Percentiles rank a stretch among this genome's conserved stretches.
These are phyloP conservation scores for Thymelicus lineola DNA, from an alignment of 2,888 invertebrate genomes.

Conservation along the genomic window DNA sequence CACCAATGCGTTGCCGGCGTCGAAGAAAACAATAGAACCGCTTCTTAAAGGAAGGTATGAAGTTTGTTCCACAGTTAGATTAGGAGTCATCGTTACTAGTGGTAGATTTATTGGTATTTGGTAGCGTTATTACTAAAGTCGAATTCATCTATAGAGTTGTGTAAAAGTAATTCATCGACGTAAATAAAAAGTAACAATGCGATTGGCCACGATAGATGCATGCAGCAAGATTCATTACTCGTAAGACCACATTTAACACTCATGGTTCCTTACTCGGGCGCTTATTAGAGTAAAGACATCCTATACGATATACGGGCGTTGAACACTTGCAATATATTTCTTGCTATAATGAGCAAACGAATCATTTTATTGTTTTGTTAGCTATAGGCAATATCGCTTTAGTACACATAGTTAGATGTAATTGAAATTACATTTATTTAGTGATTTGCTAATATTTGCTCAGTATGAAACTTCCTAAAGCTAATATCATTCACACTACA, in stretches of 20 bases:
- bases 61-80: too few relatives aligned
- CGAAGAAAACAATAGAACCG: too few relatives aligned
- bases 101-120: too few relatives aligned
- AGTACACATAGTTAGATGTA: too few relatives aligned
- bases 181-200: too few relatives aligned
- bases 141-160: too few relatives aligned
- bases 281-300: slow-evolving; percentile 23
- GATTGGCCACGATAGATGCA: slow-evolving; percentile 8
- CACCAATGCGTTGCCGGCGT: too few relatives aligned
- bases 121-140: too few relatives aligned
- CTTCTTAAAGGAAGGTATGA: too few relatives aligned
- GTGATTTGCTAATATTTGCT: background rate
- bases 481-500: slow-evolving; percentile 9
- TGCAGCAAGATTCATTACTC: slow-evolving; percentile 14
- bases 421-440: background rate
- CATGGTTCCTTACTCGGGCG: slow-evolving; percentile 8
- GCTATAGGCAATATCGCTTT: background rate
- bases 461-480: slow-evolving; percentile 1
- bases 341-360: background rate
- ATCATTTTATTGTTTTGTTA: background rate
- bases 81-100: too few relatives aligned
- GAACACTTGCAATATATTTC: background rate
- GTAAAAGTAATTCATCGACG: too few relatives aligned
- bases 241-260: slow-evolving; percentile 16
- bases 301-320: slow-evolving; percentile 6